Evolutionary conservation across 1,140 invertebrate species (phyloP), one percentile per base, ranked within the genome.

Genomic region (Drosophila virilis): DNA sequence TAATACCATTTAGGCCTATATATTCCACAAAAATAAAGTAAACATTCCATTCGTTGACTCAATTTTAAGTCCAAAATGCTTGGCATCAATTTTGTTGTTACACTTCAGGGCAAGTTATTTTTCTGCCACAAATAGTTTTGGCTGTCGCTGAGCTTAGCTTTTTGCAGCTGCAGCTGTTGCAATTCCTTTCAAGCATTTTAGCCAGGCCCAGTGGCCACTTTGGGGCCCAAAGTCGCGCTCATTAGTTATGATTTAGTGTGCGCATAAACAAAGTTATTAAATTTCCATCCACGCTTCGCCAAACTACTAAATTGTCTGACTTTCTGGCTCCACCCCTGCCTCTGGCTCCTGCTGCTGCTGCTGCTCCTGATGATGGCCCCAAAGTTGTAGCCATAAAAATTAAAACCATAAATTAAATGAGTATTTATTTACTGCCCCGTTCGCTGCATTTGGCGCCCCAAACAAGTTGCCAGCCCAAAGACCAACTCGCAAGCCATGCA

Each of bases 321-420:
- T 72, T 51, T 59, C 54, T 62, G 58, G 50, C 37, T 37, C 55
- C 51, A 40, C 43, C 42, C 13, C 42, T 10, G 10, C 13, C 17
- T 13, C 17, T 9, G 15, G 52, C 35, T 51, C 15, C 43, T 43
- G 54, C 38, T 65, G 59, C 22, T 28, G 51, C 15, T 54, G 33
- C 13, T 54, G 62, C 15, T 68, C 43, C 42, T 61, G 58, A 38
- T 60, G 65, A 69, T 64, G 72, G 79, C 79, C 83, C 71, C 76
- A 69, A 88, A 89, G 83, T 88, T 89, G 84, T 89, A 84, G 83
- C 82, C 83, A 88, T 88, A 88, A 88, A 88, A 88, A 88, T 88
- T 88, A 88, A 88, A 88, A 88, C 84, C 84, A 88, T 88, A 88
- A 88, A 88, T 88, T 88, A 88, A 88, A 88, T 88, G 85, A 88